Percentiles rank a stretch among this genome's conserved stretches.
These are phyloP conservation scores for Euwallacea similis DNA, from an alignment of 1,140 invertebrate genomes.

Conservation along the genomic window DNA sequence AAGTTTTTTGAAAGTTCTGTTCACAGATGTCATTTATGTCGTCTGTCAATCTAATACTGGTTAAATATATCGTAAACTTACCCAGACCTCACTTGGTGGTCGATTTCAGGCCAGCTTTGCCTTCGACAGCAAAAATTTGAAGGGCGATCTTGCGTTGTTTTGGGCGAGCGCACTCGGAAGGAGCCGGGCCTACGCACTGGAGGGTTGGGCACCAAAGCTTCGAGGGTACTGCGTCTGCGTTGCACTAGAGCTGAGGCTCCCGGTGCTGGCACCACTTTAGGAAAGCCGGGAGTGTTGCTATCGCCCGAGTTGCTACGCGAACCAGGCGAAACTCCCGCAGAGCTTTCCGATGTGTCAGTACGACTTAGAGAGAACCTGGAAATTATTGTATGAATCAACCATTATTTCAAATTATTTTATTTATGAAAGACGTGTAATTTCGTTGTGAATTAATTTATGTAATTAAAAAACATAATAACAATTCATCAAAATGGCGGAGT, in stretches of 20 bases:
- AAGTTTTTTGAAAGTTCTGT: too few relatives aligned
- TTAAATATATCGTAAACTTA: constrained; percentile 53
- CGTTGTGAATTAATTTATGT: not conserved
- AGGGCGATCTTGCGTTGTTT: constrained; percentile 61
- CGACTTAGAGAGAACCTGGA: constrained; percentile 50
- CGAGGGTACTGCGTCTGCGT: constrained; percentile 59
- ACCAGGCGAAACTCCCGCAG: constrained; percentile 37
- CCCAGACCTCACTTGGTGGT: constrained; percentile 76
- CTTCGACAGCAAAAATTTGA: constrained; percentile 72
- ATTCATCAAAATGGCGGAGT: too few relatives aligned
- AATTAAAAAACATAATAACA: too few relatives aligned
- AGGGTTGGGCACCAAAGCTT: constrained; percentile 61
- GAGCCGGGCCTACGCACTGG: constrained; percentile 60
- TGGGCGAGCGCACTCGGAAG: constrained; percentile 60
- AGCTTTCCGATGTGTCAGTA: constrained; percentile 44
- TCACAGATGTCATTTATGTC: too few relatives aligned
- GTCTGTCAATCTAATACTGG: not conserved
- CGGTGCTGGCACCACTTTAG: constrained; percentile 66
- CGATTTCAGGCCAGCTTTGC: constrained; percentile 80
- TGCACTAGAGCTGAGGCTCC: constrained; percentile 60
- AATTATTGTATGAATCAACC: not conserved
- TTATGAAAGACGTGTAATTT: not conserved
- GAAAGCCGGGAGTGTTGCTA: constrained; percentile 58
- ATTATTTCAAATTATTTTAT: constrained; percentile 1
- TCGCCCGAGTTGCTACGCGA: constrained; percentile 50